Percentiles rank a stretch among this genome's conserved stretches.
phyloP scores from a whole-genome alignment of 2,797 vertebrate genomes.

The Halcyon smyrnensis region DNA sequence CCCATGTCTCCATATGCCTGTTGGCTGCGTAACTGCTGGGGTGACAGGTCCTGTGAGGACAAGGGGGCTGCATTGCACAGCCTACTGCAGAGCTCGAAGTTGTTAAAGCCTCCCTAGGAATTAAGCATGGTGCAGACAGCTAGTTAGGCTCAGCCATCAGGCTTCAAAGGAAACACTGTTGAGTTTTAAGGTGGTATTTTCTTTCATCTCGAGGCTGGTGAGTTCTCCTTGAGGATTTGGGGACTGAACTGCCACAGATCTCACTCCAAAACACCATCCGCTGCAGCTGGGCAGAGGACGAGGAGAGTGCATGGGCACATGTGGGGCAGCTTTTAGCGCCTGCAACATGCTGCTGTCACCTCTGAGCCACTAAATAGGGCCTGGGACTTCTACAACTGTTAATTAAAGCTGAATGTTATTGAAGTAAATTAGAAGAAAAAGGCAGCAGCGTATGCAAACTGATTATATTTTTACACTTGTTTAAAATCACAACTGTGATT shows the following conservation, averaged over 20 bases:
- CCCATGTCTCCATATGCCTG: accelerated
- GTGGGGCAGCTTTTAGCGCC: neutral
- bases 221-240: neutral
- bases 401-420: constrained; percentile 55
- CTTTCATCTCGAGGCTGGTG: neutral
- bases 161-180: neutral
- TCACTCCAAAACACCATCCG: accelerated
- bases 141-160: neutral
- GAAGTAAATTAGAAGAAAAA: constrained; percentile 54
- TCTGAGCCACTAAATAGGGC: constrained; percentile 4
- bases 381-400: neutral
- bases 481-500: constrained; percentile 66
- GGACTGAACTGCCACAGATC: neutral
- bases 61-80: neutral
- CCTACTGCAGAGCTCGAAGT: neutral
- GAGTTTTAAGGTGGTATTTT: neutral
- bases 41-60: neutral
- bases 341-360: neutral
- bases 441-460: constrained; percentile 34
- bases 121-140: accelerated
- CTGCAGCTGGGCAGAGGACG: accelerated
- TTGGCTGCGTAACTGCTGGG: neutral
- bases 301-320: accelerated
- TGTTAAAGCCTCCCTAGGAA: neutral
- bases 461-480: constrained; percentile 69